Base-by-base conservation (phyloP, 2,888 invertebrate genomes). In the Tetropium fuscum region DNA sequence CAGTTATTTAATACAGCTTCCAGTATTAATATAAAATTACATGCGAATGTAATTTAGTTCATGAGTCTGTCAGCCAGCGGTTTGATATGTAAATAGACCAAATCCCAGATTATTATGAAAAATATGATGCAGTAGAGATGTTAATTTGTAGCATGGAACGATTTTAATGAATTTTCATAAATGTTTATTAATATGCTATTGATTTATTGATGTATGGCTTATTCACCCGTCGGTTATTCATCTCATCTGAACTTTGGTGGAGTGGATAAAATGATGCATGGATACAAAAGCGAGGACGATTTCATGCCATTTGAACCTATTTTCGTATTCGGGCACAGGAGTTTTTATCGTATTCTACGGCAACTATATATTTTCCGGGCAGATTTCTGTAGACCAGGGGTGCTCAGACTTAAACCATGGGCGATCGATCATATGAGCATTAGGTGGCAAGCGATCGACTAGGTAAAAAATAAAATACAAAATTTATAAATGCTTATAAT, bases 31-130 rank as follows among this genome's bases (percentile, higher is more conserved):
- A 47, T 47, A 47, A 34, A 47, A 47, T 47, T 47, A 47, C 47
- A 34, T 32, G 22, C 20, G 22, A n/a, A 47, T 47, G 32, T 47
- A 47, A 47, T 47, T 47, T 47, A 32, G 30, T 47, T 47, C 19
- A 47, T 47, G 47, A 47, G 32, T 47, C 34, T 47, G 20, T n/a
- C n/a, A n/a, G n/a, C n/a, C 20, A 47, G 47, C 32, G 32, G 47
- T 47, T 47, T 47, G 47, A 32, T 32, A 16, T 16, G 34, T 32
- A 47, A 47, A 47, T 47, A 34, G 11, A 34, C 32, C 32, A 15
- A 16, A 47, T 44, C 47, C 45, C 47, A 30, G 16, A 45, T 47
- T 34, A 32, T 32, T 19, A 47, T 34, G 32, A 34, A 47, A 47
- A 47, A 32, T 47, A 32, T 18, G 47, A 10, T 34, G 47, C 34